These are phyloP conservation scores for Tetropium fuscum DNA, from an alignment of 2,888 invertebrate species.

Conservation along the genomic window DNA sequence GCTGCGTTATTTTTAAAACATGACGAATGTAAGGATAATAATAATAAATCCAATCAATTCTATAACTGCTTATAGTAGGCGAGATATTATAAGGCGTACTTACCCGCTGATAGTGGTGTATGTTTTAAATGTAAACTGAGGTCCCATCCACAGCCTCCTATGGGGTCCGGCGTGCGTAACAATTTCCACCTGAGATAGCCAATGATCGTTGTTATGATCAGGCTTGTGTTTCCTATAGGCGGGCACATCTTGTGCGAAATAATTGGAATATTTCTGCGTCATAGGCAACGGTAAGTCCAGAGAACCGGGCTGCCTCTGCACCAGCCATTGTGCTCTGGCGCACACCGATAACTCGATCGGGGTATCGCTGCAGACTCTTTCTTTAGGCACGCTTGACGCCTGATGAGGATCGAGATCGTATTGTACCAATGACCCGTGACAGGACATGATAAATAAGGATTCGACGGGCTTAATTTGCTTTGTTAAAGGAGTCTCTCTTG, in stretches of 20 bases:
- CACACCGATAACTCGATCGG: slow-evolving; percentile 84
- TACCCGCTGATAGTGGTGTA: slow-evolving; percentile 84
- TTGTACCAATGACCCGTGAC: slow-evolving; percentile 88
- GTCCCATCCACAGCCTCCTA: slow-evolving; percentile 98
- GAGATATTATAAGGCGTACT: no score
- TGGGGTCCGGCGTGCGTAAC: slow-evolving; percentile 97
- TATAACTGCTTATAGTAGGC: no score
- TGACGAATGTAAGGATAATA: no score
- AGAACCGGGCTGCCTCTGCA: slow-evolving; percentile 75
- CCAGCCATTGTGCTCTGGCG: slow-evolving; percentile 87
- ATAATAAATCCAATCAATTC: no score
- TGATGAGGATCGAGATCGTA: slow-evolving; percentile 87
- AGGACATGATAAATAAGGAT: slow-evolving; percentile 91
- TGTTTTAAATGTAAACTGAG: slow-evolving; percentile 98
- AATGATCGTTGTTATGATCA: slow-evolving; percentile 78
- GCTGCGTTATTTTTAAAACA: no score
- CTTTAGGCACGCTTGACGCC: slow-evolving; percentile 77
- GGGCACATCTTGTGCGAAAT: slow-evolving; percentile 63
- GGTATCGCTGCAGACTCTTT: slow-evolving; percentile 88
- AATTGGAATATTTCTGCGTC: slow-evolving; percentile 75
- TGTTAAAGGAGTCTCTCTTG: slow-evolving; percentile 48
- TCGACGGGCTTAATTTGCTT: slow-evolving; percentile 75
- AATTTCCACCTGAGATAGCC: slow-evolving; percentile 98
- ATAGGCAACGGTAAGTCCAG: slow-evolving; percentile 83
- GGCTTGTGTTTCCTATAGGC: slow-evolving; percentile 47